Evolutionary conservation across 2,113 vertebrate species (phyloP).

Genomic region (Perognathus longimembris): DNA sequence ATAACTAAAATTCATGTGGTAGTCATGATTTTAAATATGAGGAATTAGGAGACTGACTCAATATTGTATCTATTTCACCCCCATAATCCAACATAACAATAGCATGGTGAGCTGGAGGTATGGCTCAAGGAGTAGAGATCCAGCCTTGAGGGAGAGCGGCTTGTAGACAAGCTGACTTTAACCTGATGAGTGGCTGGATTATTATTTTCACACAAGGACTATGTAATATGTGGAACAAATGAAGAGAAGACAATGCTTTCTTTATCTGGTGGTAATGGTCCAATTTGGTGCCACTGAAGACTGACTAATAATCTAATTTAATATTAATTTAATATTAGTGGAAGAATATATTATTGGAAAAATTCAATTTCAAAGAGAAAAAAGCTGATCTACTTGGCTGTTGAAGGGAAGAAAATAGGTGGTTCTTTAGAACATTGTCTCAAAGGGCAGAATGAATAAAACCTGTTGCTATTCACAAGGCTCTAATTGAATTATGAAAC

Average conservation of each 20-base stretch:
- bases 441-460: slow-evolving; percentile 26
- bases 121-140: no score
- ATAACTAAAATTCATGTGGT: background rate
- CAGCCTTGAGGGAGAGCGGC: background rate
- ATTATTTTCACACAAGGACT: background rate
- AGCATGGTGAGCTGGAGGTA: no score
- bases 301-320: background rate
- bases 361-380: background rate
- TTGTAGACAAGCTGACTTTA: background rate
- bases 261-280: background rate
- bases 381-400: background rate
- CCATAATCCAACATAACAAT: background rate
- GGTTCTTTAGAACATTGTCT: background rate
- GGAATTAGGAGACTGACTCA: background rate
- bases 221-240: background rate
- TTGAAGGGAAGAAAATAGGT: background rate
- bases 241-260: background rate
- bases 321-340: background rate
- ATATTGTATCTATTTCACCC: background rate
- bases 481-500: slow-evolving; percentile 48
- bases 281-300: background rate
- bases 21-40: background rate
- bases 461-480: background rate
- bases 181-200: background rate
- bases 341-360: slow-evolving; percentile 48